Evolutionary conservation across 2,888 invertebrate species (phyloP), one percentile per base, ranked within the genome.

Genomic region (Tiliacea aurago): DNA sequence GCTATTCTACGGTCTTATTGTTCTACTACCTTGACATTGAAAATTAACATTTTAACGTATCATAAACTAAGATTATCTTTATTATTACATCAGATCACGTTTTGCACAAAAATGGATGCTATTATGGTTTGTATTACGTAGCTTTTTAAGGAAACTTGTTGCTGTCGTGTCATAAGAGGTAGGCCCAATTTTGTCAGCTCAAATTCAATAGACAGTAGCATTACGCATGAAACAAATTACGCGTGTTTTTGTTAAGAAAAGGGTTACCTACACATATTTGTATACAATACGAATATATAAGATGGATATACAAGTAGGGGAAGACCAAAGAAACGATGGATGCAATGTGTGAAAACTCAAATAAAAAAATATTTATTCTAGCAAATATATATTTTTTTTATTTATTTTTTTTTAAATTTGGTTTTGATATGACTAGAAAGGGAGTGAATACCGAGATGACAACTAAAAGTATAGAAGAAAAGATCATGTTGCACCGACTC

Each of bases 51-150:
- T 88, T 88, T 82, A 76, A 84, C 68, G 81, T 84, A 86, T 89
- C 82, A 81, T 86, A 86, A 85, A 85, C 73, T 75, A 62, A 83
- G 90, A 91, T 93, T 86, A 84, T 93, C 92, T 93, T 91, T 89
- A 92, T 90, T 88, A 84, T 77, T 84, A 77, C 77, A 84, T 88
- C 85, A 87, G 85, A 90, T 89, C 91, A 93, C 93, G 92, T 90
- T 90, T 86, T 82, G 65, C 76, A 83, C 87, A 62, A 88, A 92
- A 89, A 87, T 87, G 85, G 87, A 80, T 80, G 82, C 78, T 84
- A 53, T 78, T 74, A 78, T 74, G 79, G 73, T 58, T 64, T 70
- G 78, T 80, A 76, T 73, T 78, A 69, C 63, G 71, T 73, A 66
- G 74, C 73, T 66, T 72, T 1, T 69, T 83, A 81, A 67, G 81